Percentiles rank a stretch among this genome's conserved stretches.
Evolutionary conservation across 1,140 invertebrate genomes (phyloP).

Genomic region (Drosophila repleta): DNA sequence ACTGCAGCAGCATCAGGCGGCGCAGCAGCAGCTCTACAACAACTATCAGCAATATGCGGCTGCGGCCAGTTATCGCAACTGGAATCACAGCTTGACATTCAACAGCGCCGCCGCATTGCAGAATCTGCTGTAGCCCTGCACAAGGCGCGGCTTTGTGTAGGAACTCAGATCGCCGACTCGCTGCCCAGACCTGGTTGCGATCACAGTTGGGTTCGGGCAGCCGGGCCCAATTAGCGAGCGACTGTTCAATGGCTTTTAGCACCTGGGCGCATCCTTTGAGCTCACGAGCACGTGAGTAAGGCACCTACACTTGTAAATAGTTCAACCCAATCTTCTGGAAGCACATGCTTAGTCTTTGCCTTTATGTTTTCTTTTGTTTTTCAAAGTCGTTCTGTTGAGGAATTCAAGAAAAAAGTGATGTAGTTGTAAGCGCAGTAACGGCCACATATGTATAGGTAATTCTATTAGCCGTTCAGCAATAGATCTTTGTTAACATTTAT

Average conservation of each 20-base stretch:
- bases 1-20: slow-evolving; percentile 76
- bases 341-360: slow-evolving; percentile 54
- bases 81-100: slow-evolving; percentile 78
- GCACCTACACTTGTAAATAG: slow-evolving; percentile 59
- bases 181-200: neutral
- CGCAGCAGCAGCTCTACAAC: slow-evolving; percentile 78
- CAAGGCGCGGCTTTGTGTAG: slow-evolving; percentile 62
- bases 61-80: slow-evolving; percentile 76
- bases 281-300: slow-evolving; percentile 61
- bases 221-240: slow-evolving; percentile 64
- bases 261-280: slow-evolving; percentile 76
- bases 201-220: slow-evolving; percentile 3
- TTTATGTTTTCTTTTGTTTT: slow-evolving; percentile 45
- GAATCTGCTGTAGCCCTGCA: slow-evolving; percentile 77
- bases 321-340: slow-evolving; percentile 46
- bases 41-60: slow-evolving; percentile 82
- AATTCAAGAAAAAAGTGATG: slow-evolving; percentile 79
- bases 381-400: slow-evolving; percentile 53
- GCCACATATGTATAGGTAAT: slow-evolving; percentile 28
- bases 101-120: slow-evolving; percentile 79
- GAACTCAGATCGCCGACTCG: neutral
- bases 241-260: slow-evolving; percentile 70
- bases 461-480: slow-evolving; percentile 37
- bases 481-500: slow-evolving; percentile 71
- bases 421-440: slow-evolving; percentile 78